Evolutionary conservation across 2,113 vertebrate species (phyloP), one percentile per base, ranked within the genome.

Genomic region (Aldabrachelys gigantea): DNA sequence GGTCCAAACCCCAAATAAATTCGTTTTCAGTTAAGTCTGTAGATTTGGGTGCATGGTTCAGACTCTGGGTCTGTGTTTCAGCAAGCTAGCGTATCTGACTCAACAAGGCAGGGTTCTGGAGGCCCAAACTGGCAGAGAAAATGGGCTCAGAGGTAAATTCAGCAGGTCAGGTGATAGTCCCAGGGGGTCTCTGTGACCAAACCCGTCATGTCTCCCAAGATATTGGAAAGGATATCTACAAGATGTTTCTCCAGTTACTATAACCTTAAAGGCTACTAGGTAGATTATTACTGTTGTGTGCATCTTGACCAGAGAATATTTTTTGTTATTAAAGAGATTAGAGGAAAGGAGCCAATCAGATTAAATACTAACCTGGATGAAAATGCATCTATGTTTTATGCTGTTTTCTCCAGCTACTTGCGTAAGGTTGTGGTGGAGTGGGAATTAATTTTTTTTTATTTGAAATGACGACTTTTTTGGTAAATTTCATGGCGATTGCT

Each of bases 301-400:
- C 76, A 14, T 62, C 35, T n/a, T 24, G 5, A 90, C 41, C 41
- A 89, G 2, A 47, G 82, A 31, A 31, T 35, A 27, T 82, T 52
- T 79, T 79, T 50, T 6, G n/a, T 89, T 80, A 10, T 90, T 41
- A 6, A 35, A 80, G 83, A 81, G 47, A 79, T 35, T 5, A 59
- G 85, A 89, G 10, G 52, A 22, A 41, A 94, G 17, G 16, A 54
- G 79, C 14, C 85, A 92, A 44, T 13, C 16, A 69, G 13, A 81
- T 88, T 88, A 87, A 88, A 65, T 94, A 93, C 91, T 80, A 89
- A 93, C 65, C 59, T 57, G 50, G 93, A 91, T 59, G 31, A 93
- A 93, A 44, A 95, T 81, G 92, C 81, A 95, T 91, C 89, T 96
- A 89, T 29, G 93, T 96, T 90, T 89, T 91, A 21, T 82, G 89